Percentiles rank a stretch among this genome's conserved stretches.
Evolutionary conservation across 2,113 vertebrate genomes (phyloP).

Genomic region (Salvelinus alpinus): DNA sequence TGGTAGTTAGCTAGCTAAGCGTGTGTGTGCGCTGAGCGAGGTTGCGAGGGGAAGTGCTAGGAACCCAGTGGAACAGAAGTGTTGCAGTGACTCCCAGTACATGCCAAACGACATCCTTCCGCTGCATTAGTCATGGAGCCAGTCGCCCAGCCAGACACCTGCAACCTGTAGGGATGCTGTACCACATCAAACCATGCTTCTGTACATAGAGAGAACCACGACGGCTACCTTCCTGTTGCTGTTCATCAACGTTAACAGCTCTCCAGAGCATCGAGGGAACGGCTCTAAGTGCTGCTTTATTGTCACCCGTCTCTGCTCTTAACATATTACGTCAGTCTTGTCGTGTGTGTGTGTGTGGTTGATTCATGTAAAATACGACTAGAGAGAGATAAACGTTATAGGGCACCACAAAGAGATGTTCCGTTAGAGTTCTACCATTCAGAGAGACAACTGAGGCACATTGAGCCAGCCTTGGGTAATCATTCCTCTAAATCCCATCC

Average conservation of each 20-base stretch:
- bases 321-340: background rate
- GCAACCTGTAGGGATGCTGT: background rate
- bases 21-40: background rate
- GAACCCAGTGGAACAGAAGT: background rate
- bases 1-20: background rate
- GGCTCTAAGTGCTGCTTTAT: background rate
- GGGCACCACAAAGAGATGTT: slow-evolving; percentile 29
- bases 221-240: background rate
- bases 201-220: no score
- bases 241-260: background rate
- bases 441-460: slow-evolving; percentile 46
- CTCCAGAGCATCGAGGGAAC: background rate
- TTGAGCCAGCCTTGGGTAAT: slow-evolving; percentile 7
- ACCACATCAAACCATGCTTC: background rate
- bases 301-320: background rate
- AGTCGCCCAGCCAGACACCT: no score
- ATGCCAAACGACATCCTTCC: background rate
- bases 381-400: slow-evolving; percentile 9
- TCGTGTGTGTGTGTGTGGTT: slow-evolving; percentile 6
- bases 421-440: slow-evolving; percentile 32
- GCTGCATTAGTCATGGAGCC: background rate
- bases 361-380: slow-evolving; percentile 40
- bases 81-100: background rate
- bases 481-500: background rate
- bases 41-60: background rate